Evolutionary conservation across 2,797 vertebrate genomes (phyloP).

Genomic region (Hirundo rustica): DNA sequence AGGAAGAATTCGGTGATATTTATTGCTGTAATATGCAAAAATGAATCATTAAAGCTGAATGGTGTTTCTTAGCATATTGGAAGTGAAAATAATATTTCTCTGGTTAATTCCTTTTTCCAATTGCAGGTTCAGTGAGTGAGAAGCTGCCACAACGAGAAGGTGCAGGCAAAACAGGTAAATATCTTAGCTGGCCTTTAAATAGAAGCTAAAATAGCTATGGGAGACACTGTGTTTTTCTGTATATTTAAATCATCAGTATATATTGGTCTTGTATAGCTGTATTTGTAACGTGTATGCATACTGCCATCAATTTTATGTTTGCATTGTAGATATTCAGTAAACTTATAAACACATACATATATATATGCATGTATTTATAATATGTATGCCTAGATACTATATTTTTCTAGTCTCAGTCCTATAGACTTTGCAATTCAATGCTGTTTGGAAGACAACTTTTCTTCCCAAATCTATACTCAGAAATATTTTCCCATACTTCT

Average conservation of each 20-base stretch:
- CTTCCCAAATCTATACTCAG: neutral
- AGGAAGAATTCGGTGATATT: neutral
- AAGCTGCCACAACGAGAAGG: slow-evolving; percentile 86
- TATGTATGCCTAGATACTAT: neutral
- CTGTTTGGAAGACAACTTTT: neutral
- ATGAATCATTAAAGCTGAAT: neutral
- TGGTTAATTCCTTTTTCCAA: neutral
- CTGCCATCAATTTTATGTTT: neutral
- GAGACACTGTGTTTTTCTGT: neutral
- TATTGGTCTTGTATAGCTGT: neutral
- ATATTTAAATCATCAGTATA: neutral
- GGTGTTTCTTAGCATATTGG: neutral
- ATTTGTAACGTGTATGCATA: neutral
- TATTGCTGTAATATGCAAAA: neutral
- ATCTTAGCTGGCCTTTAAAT: slow-evolving; percentile 1
- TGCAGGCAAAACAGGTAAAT: slow-evolving; percentile 92
- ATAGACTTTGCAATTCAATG: neutral
- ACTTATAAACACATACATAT: neutral
- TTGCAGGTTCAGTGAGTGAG: slow-evolving; percentile 86
- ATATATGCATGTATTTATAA: neutral
- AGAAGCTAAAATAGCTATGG: neutral
- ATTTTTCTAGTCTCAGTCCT: neutral
- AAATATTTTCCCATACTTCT: neutral
- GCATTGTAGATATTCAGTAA: neutral
- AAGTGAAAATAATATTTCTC: neutral